Evolutionary conservation across 2,113 vertebrate genomes (phyloP).

Genomic region (Tichodroma muraria): DNA sequence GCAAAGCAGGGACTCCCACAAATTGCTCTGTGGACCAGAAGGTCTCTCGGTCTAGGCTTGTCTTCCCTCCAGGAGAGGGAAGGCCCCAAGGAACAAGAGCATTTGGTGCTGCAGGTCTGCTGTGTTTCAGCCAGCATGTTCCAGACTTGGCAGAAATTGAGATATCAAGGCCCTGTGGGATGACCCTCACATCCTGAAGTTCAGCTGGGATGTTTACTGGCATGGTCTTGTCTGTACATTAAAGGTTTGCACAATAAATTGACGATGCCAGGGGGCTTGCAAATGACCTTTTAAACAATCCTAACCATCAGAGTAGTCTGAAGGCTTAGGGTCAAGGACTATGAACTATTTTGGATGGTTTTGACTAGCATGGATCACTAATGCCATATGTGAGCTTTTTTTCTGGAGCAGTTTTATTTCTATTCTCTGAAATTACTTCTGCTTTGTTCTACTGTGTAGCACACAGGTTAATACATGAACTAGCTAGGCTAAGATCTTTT

Average conservation of each 20-base stretch:
- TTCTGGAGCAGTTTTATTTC: background rate
- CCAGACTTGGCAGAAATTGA: background rate
- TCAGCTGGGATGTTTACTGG: background rate
- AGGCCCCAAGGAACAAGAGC: fast-evolving
- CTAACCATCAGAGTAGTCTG: background rate
- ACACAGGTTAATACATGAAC: background rate
- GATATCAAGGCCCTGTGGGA: fast-evolving
- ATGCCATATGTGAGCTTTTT: background rate
- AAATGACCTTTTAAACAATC: background rate
- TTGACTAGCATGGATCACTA: background rate
- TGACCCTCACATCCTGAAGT: background rate
- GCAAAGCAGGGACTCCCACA: background rate
- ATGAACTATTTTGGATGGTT: background rate
- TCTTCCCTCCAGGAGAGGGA: background rate
- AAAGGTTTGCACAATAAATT: background rate
- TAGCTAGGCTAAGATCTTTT: background rate
- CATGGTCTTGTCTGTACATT: background rate
- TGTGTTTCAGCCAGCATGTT: background rate
- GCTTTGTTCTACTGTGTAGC: background rate
- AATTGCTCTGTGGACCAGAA: background rate
- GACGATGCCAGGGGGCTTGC: background rate
- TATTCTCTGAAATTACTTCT: background rate
- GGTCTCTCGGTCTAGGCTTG: background rate
- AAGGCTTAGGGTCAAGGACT: background rate
- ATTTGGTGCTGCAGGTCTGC: background rate